These are phyloP conservation scores for Lepidonotus clava DNA, from an alignment of 2,888 invertebrate species.

Conservation along the genomic window DNA sequence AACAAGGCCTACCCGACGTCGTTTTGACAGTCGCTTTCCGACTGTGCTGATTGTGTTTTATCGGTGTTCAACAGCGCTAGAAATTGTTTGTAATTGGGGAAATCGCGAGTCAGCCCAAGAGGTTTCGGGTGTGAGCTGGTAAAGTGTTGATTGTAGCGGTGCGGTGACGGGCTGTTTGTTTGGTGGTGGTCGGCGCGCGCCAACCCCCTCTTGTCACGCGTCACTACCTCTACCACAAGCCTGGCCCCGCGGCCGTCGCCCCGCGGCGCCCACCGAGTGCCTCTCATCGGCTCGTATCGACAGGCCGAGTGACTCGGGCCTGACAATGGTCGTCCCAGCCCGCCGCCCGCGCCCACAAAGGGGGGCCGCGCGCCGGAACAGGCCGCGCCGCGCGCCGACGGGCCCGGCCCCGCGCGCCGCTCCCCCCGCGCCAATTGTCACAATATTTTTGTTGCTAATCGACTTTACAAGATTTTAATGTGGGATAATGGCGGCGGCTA, in stretches of 20 bases:
- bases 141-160: neutral
- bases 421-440: conserved; percentile 28
- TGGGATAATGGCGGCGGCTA: conserved; percentile 40
- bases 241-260: neutral
- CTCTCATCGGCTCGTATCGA: neutral
- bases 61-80: neutral
- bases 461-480: conserved; percentile 41
- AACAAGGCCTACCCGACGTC: too few species aligned
- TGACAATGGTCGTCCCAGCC: too few species aligned
- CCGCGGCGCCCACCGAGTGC: neutral
- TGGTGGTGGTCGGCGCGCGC: neutral
- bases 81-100: conserved; percentile 24
- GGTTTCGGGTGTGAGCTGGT: neutral
- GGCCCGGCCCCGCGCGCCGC: neutral
- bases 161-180: neutral
- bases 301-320: too few species aligned
- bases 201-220: neutral
- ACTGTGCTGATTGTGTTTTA: too few species aligned
- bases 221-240: neutral
- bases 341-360: conserved; percentile 23
- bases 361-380: conserved; percentile 4
- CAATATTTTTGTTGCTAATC: conserved; percentile 54
- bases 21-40: too few species aligned
- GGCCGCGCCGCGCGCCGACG: neutral
- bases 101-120: neutral